Percentiles rank a stretch among this genome's conserved stretches.
phyloP scores from a whole-genome alignment of 2,888 invertebrate species.

The Graphium colonna region DNA sequence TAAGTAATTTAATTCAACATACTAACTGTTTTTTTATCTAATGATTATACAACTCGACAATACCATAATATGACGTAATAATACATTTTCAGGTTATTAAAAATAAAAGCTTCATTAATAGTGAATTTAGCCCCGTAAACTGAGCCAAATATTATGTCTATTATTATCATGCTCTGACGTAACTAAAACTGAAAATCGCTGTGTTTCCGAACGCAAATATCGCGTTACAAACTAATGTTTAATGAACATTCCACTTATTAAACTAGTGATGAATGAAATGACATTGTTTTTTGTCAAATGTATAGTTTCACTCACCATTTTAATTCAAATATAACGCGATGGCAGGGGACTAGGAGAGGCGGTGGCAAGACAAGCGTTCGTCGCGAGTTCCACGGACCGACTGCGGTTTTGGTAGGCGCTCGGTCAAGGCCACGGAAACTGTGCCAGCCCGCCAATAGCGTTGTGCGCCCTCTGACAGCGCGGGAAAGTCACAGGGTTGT shows the following conservation, averaged over 20 bases:
- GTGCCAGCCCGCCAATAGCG: slow-evolving; percentile 61
- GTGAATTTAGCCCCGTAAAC: neutral
- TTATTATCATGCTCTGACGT: slow-evolving; percentile 18
- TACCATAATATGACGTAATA: slow-evolving; percentile 42
- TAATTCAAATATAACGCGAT: slow-evolving; percentile 47
- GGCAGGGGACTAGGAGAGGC: slow-evolving; percentile 25
- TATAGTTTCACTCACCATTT: slow-evolving; percentile 57
- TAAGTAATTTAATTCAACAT: too few species aligned
- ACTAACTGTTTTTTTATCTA: too few species aligned
- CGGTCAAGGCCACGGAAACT: slow-evolving; percentile 73
- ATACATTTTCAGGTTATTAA: slow-evolving; percentile 29
- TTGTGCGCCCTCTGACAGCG: slow-evolving; percentile 52
- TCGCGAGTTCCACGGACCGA: slow-evolving; percentile 55
- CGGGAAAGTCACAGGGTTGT: slow-evolving; percentile 48
- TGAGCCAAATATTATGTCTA: slow-evolving; percentile 12
- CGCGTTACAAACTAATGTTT: neutral
- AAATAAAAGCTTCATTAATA: slow-evolving; percentile 1
- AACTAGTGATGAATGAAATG: neutral
- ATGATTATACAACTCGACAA: too few species aligned
- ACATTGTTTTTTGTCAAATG: slow-evolving; percentile 9
- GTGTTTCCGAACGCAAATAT: slow-evolving; percentile 5
- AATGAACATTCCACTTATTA: slow-evolving; percentile 3
- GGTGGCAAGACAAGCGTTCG: slow-evolving; percentile 32
- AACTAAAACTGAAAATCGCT: slow-evolving; percentile 18
- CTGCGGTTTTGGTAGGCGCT: slow-evolving; percentile 50